Evolutionary conservation across 37 sponge, comb jelly and placozoan species (phyloP), one percentile per base, ranked within the genome.

Genomic region (Geodia barretti): DNA sequence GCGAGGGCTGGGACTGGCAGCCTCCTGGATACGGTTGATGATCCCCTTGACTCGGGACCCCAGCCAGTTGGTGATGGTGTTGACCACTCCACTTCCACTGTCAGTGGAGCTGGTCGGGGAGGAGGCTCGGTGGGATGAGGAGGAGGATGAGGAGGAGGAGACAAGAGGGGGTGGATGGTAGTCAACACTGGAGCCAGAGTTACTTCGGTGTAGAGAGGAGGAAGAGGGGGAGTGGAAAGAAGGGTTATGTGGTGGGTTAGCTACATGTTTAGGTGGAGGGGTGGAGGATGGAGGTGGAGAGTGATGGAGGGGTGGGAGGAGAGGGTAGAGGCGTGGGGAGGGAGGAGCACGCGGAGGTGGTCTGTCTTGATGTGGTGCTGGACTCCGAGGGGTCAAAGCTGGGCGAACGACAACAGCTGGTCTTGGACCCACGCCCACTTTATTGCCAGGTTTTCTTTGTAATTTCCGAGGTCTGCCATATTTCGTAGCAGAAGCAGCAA

Each of bases 21-120:
- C 71, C 5, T 72, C 63, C 25, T 20, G 39, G 24, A 77, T 77
- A 31, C 34, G 82, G 14, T 43, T 38, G 31, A 84, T 69, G 29
- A 84, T 37, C 36, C 59, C 70, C 68, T 69, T 76, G 23, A 84
- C 68, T 3, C 85, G 68, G 3, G 58, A 68, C 38, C 85, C 77
- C 8, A 84, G 66, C 9, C 19, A 77, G 30, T 47, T 33, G 29
- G 77, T 81, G 26, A 81, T 25, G 29, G 32, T 1, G 25, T 54
- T 32, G 2, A 81, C 72, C 3, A 81, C 20, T 23, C 81, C 81
- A 8, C 81, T 70, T 1, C 60, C 75, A 63, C 42, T 36, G 41
- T n/a, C 77, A 36, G 65, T 32, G 39, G 65, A 36, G n/a, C n/a
- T n/a, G n/a, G n/a, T n/a, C 9, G 58, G 58, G 17, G 74, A 29